Percentiles rank a stretch among this genome's conserved stretches.
Evolutionary conservation across 2,113 vertebrate species (phyloP).

Genomic region (Lota lota): DNA sequence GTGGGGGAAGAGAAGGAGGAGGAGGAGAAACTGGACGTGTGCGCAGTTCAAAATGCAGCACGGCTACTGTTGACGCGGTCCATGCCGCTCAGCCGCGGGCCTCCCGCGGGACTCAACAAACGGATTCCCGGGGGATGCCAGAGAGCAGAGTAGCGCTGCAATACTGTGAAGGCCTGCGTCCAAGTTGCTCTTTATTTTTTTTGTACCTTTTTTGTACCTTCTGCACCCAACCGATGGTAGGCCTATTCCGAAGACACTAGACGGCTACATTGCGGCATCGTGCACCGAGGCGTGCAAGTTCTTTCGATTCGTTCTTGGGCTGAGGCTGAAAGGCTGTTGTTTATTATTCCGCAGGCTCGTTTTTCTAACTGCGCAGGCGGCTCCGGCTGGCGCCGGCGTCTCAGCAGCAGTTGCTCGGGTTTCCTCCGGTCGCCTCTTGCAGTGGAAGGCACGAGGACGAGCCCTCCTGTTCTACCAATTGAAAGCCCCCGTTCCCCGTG

Average conservation of each 20-base stretch:
- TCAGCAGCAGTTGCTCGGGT: slow-evolving; percentile 22
- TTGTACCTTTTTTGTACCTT: no score
- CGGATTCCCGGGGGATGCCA: slow-evolving; percentile 13
- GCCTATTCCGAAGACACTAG: no score
- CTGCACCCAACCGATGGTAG: no score
- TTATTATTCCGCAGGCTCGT: not conserved
- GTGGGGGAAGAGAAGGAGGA: slow-evolving; percentile 24
- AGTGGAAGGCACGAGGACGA: slow-evolving; percentile 31
- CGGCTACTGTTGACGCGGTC: slow-evolving; percentile 59
- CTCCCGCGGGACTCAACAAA: slow-evolving; percentile 23
- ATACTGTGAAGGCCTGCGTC: not conserved
- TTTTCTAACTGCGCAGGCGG: slow-evolving; percentile 38
- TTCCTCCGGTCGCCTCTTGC: slow-evolving; percentile 39
- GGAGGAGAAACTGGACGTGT: slow-evolving; percentile 50
- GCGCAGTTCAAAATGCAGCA: slow-evolving; percentile 55
- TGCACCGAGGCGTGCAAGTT: no score
- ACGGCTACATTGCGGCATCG: no score
- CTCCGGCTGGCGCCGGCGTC: slow-evolving; percentile 16
- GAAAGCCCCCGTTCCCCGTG: slow-evolving; percentile 41
- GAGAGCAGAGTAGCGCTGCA: slow-evolving; percentile 28
- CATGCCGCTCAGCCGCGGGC: slow-evolving; percentile 23
- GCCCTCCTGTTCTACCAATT: slow-evolving; percentile 48
- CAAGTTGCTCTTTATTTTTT: no score
- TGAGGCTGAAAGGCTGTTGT: no score
- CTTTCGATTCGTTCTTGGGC: no score